Conservation (phyloP, 2,888 invertebrate species). For the Trichopria drosophilae region DNA sequence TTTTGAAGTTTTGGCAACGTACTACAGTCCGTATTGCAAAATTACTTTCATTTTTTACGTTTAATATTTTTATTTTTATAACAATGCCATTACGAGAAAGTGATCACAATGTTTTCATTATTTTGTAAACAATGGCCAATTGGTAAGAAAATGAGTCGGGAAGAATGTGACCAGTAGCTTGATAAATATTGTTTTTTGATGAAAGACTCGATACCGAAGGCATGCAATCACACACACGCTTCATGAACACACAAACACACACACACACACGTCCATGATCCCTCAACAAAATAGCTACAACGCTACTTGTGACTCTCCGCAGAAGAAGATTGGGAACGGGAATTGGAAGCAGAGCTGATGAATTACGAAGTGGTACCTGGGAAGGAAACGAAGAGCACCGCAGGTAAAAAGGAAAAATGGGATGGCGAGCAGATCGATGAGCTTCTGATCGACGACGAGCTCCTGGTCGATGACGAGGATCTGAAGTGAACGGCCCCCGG, state of each 20-base stretch:
- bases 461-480: conserved; percentile 66
- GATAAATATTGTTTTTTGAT: too few relatives aligned
- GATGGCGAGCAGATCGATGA: conserved; percentile 74
- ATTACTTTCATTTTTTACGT: too few relatives aligned
- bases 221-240: conserved; percentile 5
- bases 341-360: conserved; percentile 91
- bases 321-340: conserved; percentile 95
- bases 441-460: conserved; percentile 66
- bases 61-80: too few relatives aligned
- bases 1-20: too few relatives aligned
- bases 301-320: conserved; percentile 57
- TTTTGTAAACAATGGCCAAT: too few relatives aligned
- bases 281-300: conserved; percentile 53
- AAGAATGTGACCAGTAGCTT: too few relatives aligned
- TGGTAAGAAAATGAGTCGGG: too few relatives aligned
- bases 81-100: too few relatives aligned
- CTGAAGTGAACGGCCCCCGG: conserved; percentile 64
- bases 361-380: conserved; percentile 88
- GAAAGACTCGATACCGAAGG: too few relatives aligned
- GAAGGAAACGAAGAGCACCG: conserved; percentile 32
- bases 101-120: too few relatives aligned
- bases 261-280: conserved; percentile 43
- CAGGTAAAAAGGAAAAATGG: conserved; percentile 63
- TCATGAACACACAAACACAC: conserved; percentile 33
- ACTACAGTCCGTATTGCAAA: too few relatives aligned